Percentiles rank a stretch among this genome's conserved stretches.
These are phyloP conservation scores for Sebastes iracundus DNA, from an alignment of 2,797 vertebrate genomes.

Conservation along the genomic window DNA sequence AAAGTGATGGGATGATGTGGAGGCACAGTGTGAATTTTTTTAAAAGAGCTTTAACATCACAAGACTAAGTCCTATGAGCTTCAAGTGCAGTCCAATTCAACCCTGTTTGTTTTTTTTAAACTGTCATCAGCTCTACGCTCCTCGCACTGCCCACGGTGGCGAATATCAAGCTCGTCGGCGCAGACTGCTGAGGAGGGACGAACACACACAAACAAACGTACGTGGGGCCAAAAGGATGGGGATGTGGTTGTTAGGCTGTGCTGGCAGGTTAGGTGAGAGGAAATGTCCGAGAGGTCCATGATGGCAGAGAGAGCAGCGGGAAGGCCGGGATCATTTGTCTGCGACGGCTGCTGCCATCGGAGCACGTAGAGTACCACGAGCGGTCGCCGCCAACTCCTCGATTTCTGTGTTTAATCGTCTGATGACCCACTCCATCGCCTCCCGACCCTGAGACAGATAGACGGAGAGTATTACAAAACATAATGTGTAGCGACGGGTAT, in stretches of 20 bases:
- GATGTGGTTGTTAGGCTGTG: slow-evolving; percentile 44
- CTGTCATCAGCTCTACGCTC: slow-evolving; percentile 43
- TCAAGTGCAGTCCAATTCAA: slow-evolving; percentile 54
- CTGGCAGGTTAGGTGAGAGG: slow-evolving; percentile 38
- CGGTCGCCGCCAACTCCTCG: slow-evolving; percentile 91
- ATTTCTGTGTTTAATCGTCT: slow-evolving; percentile 91
- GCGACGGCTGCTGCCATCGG: slow-evolving; percentile 92
- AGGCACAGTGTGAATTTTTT: slow-evolving; percentile 70
- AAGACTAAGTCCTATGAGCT: slow-evolving; percentile 51
- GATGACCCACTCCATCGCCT: slow-evolving; percentile 99
- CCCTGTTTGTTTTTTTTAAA: slow-evolving; percentile 27
- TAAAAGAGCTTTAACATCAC: slow-evolving; percentile 45
- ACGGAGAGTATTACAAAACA: neutral
- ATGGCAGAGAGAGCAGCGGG: neutral
- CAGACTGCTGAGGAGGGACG: slow-evolving; percentile 21
- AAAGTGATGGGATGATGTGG: slow-evolving; percentile 5
- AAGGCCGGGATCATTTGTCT: slow-evolving; percentile 86
- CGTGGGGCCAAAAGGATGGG: neutral
- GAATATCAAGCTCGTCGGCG: neutral
- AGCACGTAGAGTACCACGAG: slow-evolving; percentile 88
- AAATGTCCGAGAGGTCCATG: slow-evolving; percentile 51
- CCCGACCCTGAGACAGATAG: slow-evolving; percentile 87
- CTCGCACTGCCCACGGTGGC: neutral
- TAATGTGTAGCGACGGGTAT: neutral
- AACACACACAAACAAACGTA: neutral